Percentiles rank a stretch among this genome's conserved stretches.
Evolutionary conservation across 1,140 invertebrate species (phyloP).

Genomic region (Bombyx mandarina): DNA sequence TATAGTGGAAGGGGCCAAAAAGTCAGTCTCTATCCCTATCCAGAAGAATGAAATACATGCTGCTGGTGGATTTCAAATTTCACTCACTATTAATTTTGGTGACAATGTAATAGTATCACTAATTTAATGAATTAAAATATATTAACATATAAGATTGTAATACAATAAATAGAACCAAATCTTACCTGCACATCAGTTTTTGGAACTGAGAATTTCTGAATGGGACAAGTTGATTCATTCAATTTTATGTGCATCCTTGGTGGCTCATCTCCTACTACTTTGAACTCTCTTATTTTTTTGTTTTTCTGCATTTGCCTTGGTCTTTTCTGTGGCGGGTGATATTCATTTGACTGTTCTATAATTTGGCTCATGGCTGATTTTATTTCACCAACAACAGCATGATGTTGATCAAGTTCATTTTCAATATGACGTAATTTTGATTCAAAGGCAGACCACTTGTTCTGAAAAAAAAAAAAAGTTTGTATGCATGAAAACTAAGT

Average conservation of each 20-base stretch:
- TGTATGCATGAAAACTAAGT: neutral
- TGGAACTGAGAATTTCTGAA: conserved; percentile 51
- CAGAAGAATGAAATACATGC: no score
- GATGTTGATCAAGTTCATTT: conserved; percentile 74
- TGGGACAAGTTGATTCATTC: conserved; percentile 42
- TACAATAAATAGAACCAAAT: neutral
- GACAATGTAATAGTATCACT: no score
- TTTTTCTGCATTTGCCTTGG: conserved; percentile 25
- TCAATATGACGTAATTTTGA: conserved; percentile 76
- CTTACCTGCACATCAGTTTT: conserved; percentile 70
- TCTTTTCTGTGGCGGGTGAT: conserved; percentile 33
- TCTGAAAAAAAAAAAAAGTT: conserved; percentile 59
- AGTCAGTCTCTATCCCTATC: no score
- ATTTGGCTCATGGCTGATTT: conserved; percentile 66
- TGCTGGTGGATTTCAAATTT: no score
- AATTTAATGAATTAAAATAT: no score
- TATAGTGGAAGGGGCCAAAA: no score
- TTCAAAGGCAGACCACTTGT: conserved; percentile 78
- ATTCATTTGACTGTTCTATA: conserved; percentile 35
- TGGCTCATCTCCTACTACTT: conserved; percentile 48
- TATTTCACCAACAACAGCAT: conserved; percentile 73
- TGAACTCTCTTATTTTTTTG: conserved; percentile 36
- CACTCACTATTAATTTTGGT: no score
- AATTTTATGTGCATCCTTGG: conserved; percentile 42
- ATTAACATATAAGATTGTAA: neutral